Percentiles rank a stretch among this genome's conserved stretches.
Evolutionary conservation across 2,113 vertebrate genomes (phyloP).

Genomic region (Aspidoscelis tigris): DNA sequence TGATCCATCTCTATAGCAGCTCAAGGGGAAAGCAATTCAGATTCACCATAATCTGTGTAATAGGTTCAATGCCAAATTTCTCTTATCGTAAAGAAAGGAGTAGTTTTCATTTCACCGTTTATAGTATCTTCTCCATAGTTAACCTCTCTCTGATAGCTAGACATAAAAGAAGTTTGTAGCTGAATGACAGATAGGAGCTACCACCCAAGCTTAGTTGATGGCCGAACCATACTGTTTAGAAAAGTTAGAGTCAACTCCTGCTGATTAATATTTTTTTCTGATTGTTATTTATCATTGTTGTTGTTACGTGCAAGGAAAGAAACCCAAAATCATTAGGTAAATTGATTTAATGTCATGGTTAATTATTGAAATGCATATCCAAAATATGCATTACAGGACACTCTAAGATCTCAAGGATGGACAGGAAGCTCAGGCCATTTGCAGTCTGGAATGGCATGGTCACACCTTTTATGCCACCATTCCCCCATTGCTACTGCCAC

Average conservation of each 20-base stretch:
- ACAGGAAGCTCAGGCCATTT: no score
- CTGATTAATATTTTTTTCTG: no score
- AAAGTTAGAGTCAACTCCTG: neutral
- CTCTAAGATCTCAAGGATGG: no score
- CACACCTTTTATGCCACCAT: no score
- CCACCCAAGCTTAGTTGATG: neutral
- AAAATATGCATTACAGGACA: no score
- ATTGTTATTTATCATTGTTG: neutral
- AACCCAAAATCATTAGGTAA: neutral
- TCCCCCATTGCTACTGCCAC: no score
- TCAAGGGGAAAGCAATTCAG: conserved; percentile 60
- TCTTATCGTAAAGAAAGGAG: conserved; percentile 51
- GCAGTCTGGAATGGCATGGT: no score
- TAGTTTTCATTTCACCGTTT: conserved; percentile 52
- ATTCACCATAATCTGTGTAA: conserved; percentile 61
- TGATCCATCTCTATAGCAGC: conserved; percentile 52
- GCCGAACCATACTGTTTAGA: conserved; percentile 4
- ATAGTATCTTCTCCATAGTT: conserved; percentile 38
- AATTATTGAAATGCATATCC: no score
- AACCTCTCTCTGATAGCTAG: conserved; percentile 39
- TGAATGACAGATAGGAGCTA: neutral
- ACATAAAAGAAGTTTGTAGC: conserved; percentile 7
- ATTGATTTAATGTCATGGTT: no score
- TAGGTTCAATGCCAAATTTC: conserved; percentile 50
- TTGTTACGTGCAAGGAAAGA: neutral